Evolutionary conservation across 2,797 vertebrate genomes (phyloP), one percentile per base, ranked within the genome.

Genomic region (Australoheros facetus): DNA sequence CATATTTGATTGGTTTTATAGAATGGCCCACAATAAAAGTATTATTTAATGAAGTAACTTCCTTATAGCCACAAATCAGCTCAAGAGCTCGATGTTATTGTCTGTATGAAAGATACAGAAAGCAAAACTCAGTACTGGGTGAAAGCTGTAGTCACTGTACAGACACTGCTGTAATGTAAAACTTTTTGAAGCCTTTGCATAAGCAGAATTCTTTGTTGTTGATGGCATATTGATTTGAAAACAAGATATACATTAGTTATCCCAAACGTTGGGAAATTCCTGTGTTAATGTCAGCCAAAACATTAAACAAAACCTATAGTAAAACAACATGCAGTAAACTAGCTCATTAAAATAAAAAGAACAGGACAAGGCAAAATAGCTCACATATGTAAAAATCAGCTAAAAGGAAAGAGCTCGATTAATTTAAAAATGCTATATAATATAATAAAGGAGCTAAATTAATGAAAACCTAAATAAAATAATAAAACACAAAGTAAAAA

Each of bases 371-470:
- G 16, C 45, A 51, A 17, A 51, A 17, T 51, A 17, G 26, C 42
- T 69, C 26, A 51, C 19, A 48, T 51, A n/a, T 48, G 28, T 30
- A 66, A 48, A 66, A 48, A 30, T 48, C 5, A 12, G 16, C 0
- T 51, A 30, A 51, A 26, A n/a, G 5, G 4, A 69, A 69, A 1
- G 16, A 7, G 48, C 48, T 51, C 2, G 19, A 19, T 19, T 19
- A 51, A 51, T 19, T 19, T 3, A 51, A 51, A 69, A 19, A 42
- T 19, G 19, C 16, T 19, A 28, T 30, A 69, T 51, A 53, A 19
- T 51, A 51, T 30, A 69, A 69, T 51, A 51, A 69, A 69, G 23
- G 64, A 4, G 64, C 12, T n/a, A 30, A 69, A 69, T 69, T 19
- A 69, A 69, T 51, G 6, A 51, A 69, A 51, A 30, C 30, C 3